A percentile compares a stretch with the other conserved stretches of the same genome.
These are phyloP conservation scores for Tonatia bakeri DNA, from an alignment of 2,113 vertebrate species.

Conservation along the genomic window DNA sequence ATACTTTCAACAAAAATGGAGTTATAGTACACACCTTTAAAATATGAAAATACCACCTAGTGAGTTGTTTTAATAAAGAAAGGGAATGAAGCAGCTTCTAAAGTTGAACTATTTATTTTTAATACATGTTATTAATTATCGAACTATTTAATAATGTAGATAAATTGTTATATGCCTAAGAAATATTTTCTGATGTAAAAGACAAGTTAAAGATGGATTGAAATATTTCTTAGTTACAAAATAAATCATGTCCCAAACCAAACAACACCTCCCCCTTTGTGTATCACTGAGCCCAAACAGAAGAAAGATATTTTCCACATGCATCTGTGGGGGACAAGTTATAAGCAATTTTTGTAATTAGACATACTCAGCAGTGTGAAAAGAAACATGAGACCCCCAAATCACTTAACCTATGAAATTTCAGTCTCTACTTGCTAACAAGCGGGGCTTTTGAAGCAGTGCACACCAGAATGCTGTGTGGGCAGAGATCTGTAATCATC, in stretches of 20 bases:
- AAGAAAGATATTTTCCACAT: background rate
- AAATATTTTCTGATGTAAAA: constrained; percentile 38
- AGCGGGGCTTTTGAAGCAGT: background rate
- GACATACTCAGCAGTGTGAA: background rate
- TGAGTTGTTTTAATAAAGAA: constrained; percentile 41
- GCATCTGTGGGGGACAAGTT: background rate
- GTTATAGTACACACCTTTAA: constrained; percentile 21
- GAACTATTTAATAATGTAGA: constrained; percentile 10
- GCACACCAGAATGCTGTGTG: background rate
- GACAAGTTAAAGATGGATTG: background rate
- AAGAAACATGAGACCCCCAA: background rate
- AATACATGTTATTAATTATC: too few species aligned
- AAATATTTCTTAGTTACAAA: background rate
- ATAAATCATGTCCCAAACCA: background rate
- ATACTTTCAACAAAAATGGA: constrained; percentile 38
- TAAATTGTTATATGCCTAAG: background rate
- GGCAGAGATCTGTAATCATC: background rate
- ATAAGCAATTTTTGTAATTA: background rate
- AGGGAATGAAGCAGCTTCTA: background rate
- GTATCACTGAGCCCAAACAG: background rate
- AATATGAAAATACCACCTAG: constrained; percentile 32
- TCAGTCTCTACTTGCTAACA: background rate
- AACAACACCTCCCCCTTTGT: background rate
- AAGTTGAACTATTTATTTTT: background rate
- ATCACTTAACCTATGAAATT: constrained; percentile 2